Evolutionary conservation across 2,113 vertebrate species (phyloP).

Genomic region (Notarius quadriscutis): DNA sequence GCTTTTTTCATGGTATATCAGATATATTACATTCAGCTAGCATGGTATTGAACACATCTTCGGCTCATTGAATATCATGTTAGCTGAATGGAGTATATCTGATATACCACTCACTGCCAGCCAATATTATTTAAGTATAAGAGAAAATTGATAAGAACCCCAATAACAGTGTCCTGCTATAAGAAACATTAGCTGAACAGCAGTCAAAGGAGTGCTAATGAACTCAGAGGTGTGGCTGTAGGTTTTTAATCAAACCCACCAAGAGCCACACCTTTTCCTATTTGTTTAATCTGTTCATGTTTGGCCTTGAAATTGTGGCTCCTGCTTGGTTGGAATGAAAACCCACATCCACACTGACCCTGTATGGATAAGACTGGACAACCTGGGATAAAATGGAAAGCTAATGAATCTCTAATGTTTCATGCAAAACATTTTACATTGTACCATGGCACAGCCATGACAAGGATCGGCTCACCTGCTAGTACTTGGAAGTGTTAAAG

Average conservation of each 20-base stretch:
- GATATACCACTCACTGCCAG: too few relatives aligned
- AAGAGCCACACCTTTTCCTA: not conserved
- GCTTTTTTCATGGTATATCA: too few relatives aligned
- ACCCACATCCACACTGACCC: not conserved
- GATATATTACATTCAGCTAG: too few relatives aligned
- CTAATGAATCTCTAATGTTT: conserved; percentile 2
- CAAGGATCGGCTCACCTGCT: conserved; percentile 69
- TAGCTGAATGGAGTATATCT: too few relatives aligned
- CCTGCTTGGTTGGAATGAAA: not conserved
- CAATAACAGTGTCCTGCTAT: not conserved
- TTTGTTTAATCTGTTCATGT: not conserved
- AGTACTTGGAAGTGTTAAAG: conserved; percentile 68
- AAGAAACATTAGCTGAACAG: not conserved
- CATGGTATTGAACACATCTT: too few relatives aligned
- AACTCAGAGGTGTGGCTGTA: not conserved
- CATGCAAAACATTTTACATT: not conserved
- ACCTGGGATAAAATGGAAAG: not conserved
- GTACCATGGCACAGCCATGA: not conserved
- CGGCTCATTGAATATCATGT: too few relatives aligned
- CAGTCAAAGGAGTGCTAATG: not conserved
- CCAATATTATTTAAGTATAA: not conserved
- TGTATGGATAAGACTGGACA: not conserved
- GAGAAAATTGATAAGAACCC: not conserved
- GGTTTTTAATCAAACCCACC: not conserved
- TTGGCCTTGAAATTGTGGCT: not conserved